Base-by-base conservation (phyloP, 1,140 invertebrate genomes). In the Eubasilissa regina region DNA sequence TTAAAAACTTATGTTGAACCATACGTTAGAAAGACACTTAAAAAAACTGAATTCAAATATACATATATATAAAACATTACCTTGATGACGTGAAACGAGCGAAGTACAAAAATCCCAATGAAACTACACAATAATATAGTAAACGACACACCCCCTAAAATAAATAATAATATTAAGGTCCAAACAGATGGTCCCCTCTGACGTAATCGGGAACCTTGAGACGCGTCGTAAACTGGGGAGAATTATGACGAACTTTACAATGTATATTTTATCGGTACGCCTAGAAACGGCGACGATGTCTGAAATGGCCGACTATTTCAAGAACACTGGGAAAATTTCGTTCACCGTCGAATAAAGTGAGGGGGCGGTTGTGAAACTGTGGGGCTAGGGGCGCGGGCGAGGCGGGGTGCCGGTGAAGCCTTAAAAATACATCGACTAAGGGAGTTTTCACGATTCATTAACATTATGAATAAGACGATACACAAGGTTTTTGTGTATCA, bases 291-390 rank as follows among this genome's bases (percentile, higher is more conserved):
- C 43, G 62, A 8, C 66, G 66, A 13, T 21, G 66, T 51, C 66
- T 70, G 66, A 70, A 70, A 48, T 47, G 15, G 15, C 47, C 47
- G 66, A 70, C 66, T 48, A 70, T 70, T 70, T 70, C 66, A 51
- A 25, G 66, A 70, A 70, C 47, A 70, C 66, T 70, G 66, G 48
- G 35, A 70, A 51, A 17, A 44, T 70, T 70, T 70, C 45, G 45
- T 19, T 70, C 19, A 25, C 35, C 45, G 45, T 47, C 17, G 66
- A 25, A 70, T 13, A 64, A 58, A 58, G 55, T 11, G 60, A 15
- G 25, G 4, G 44, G 45, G 66, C 11, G 66, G 45, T 13, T 19
- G 3, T 25, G 45, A 48, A 70, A 48, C 44, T 70, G n/a, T 70
- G 44, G 44, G 35, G 43, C 19, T 7, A 6, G 64, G 9, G 17